Evolutionary conservation across 2,888 invertebrate genomes (phyloP), one percentile per base, ranked within the genome.

Genomic region (Apamea anceps): DNA sequence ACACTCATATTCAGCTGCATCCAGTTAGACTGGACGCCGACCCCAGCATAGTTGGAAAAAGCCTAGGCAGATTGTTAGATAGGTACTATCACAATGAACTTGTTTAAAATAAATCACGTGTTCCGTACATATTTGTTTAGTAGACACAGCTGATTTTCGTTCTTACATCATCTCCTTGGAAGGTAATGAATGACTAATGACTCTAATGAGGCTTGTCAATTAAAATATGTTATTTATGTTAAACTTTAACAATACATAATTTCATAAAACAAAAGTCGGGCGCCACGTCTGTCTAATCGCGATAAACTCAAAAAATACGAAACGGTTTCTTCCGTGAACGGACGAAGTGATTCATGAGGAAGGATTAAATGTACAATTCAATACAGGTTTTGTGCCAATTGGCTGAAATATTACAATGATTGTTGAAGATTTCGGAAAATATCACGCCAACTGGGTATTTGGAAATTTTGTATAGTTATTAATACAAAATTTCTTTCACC

Each of bases 161-260:
- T 21, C 10, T n/a, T 21, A 45, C 15, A 45, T 32, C 45, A 60
- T n/a, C 2, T 12, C 13, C 57, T 45, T 73, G 32, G 5, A 32
- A n/a, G 37, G 15, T n/a, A n/a, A n/a, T 15, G 57, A 8, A 18
- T 25, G 25, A 48, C 21, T 68, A 48, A 48, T 68, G 6, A 5
- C 5, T 45, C n/a, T 73, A 18, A 32, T 51, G n/a, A 28, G 13
- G 13, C 70, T 28, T 28, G 37, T 75, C 74, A 70, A 70, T 75
- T 51, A 70, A 54, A 70, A 70, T 70, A 70, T 28, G 8, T 70
- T 51, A 48, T 70, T 70, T 48, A 48, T 21, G 28, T 51, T n/a
- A n/a, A 18, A 18, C 51, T 51, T 1, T 13, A 48, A 13, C 3
- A 48, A 3, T 37, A 48, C 13, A 15, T 48, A 15, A 15, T 48